Conservation (phyloP, 2,113 vertebrate genomes). For the Pygoscelis adeliae region DNA sequence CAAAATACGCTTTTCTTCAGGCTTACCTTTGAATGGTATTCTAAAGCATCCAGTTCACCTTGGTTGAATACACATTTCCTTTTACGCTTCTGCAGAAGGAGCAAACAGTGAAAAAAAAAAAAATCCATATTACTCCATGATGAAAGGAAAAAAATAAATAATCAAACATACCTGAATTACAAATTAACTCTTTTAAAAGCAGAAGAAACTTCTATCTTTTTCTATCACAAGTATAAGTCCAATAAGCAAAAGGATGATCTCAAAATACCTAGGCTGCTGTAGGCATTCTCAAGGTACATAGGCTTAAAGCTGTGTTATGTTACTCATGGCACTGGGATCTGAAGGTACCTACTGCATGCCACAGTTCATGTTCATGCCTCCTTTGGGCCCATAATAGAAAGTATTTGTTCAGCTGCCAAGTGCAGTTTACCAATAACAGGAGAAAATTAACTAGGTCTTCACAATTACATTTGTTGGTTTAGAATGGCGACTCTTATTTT, state of each 20-base stretch:
- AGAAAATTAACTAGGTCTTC: neutral
- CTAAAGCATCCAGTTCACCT: conserved; percentile 86
- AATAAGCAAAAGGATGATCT: neutral
- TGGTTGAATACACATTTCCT: conserved; percentile 84
- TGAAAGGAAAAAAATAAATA: neutral
- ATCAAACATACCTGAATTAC: neutral
- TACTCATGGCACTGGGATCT: neutral
- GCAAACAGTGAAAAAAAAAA: neutral
- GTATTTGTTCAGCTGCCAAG: neutral
- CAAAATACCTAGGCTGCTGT: neutral
- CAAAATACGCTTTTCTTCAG: neutral
- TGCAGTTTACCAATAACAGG: neutral
- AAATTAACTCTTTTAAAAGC: neutral
- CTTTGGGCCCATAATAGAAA: neutral
- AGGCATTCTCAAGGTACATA: neutral
- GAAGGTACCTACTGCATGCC: neutral
- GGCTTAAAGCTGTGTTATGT: neutral
- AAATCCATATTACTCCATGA: neutral
- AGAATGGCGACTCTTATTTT: neutral
- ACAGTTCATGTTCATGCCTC: neutral
- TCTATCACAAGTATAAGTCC: neutral
- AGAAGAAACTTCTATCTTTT: neutral
- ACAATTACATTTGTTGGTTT: neutral
- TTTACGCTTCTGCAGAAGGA: conserved; percentile 82
- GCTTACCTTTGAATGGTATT: conserved; percentile 86